A percentile compares a stretch with the other conserved stretches of the same genome.
Evolutionary conservation across 2,888 invertebrate genomes (phyloP).

Genomic region (Drosophila demipolita): DNA sequence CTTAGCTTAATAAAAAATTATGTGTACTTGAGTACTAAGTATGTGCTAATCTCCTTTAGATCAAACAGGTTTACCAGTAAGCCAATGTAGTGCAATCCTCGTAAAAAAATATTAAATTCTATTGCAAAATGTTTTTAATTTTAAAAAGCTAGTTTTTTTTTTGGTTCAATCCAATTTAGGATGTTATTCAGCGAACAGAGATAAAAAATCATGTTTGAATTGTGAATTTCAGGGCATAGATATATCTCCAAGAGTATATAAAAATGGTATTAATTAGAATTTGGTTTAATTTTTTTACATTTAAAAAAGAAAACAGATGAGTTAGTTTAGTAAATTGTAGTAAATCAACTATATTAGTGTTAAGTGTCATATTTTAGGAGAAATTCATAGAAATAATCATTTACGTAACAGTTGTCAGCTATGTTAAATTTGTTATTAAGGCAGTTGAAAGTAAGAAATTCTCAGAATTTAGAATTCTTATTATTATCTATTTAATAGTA

Average conservation of each 20-base stretch:
- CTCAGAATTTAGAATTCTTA: neutral
- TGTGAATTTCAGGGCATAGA: neutral
- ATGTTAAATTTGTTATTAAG: neutral
- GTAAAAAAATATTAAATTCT: neutral
- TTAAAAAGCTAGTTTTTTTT: neutral
- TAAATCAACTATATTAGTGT: neutral
- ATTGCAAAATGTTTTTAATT: neutral
- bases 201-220: neutral
- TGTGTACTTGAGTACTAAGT: slow-evolving; percentile 3
- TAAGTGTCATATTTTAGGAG: neutral
- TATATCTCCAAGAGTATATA: neutral
- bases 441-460: neutral
- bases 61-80: slow-evolving; percentile 4
- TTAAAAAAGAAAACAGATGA: neutral
- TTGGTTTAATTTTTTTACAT: neutral
- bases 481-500: neutral
- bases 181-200: too few species aligned
- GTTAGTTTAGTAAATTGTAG: neutral
- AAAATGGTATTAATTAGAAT: neutral
- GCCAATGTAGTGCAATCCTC: slow-evolving; percentile 2
- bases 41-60: slow-evolving; percentile 13
- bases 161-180: neutral
- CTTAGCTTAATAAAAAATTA: slow-evolving; percentile 17
- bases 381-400: neutral
- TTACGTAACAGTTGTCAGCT: neutral